Evolutionary conservation across 2,113 vertebrate species (phyloP).

Genomic region (Hystrix brachyura): DNA sequence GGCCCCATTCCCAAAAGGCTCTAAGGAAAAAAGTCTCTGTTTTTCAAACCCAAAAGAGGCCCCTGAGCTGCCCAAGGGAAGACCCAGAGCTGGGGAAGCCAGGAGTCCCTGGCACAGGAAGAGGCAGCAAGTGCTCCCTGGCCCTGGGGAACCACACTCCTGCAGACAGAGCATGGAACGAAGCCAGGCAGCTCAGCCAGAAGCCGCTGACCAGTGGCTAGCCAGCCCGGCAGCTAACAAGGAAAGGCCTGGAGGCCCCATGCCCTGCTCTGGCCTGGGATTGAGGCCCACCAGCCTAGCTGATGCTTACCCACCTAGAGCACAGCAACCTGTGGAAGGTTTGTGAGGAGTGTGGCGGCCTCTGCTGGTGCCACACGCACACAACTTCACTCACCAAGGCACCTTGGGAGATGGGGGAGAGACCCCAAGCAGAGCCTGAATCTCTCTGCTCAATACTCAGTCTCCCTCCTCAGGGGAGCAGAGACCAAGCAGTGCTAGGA

Average conservation of each 20-base stretch:
- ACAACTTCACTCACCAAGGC: neutral
- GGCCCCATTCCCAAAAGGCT: neutral
- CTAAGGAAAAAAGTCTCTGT: neutral
- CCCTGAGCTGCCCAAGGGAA: neutral
- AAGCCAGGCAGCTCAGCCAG: neutral
- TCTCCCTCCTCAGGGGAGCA: neutral
- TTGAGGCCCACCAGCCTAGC: neutral
- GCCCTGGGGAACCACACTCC: neutral
- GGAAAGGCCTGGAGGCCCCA: neutral
- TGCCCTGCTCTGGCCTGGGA: neutral
- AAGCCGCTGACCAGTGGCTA: neutral
- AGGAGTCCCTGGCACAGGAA: neutral
- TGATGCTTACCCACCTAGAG: neutral
- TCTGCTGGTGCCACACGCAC: slow-evolving; percentile 62
- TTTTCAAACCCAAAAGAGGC: neutral
- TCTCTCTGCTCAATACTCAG: neutral
- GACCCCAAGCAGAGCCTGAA: neutral
- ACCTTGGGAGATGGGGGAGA: neutral
- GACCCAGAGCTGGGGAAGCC: neutral
- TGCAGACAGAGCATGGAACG: no score
- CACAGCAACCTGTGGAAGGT: neutral
- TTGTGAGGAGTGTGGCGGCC: slow-evolving; percentile 77
- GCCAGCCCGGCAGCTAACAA: neutral
- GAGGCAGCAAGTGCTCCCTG: rapidly evolving
- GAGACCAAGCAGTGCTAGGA: neutral